phyloP scores from a whole-genome alignment of 2,888 invertebrate species.

The Alloscopus bannaensis region DNA sequence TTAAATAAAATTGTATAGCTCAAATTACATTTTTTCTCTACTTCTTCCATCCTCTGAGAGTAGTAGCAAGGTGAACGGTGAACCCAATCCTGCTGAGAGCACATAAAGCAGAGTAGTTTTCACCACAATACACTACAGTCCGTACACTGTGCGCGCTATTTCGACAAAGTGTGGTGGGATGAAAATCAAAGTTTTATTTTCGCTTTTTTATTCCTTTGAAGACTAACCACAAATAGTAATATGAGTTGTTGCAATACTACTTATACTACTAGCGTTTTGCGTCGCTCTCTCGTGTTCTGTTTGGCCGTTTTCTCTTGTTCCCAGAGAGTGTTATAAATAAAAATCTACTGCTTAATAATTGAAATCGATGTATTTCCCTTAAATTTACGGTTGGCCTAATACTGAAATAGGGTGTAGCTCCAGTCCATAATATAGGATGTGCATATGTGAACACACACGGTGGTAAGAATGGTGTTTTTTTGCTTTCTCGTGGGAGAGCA shows the following conservation, averaged over 20 bases:
- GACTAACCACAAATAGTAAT: background rate
- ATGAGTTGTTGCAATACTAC: background rate
- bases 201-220: constrained; percentile 13
- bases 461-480: too few relatives aligned
- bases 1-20: constrained; percentile 5
- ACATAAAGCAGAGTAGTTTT: too few relatives aligned
- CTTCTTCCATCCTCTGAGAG: too few relatives aligned
- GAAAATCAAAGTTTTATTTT: constrained; percentile 27
- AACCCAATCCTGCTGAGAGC: background rate
- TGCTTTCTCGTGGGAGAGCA: too few relatives aligned
- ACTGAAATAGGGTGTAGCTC: too few relatives aligned
- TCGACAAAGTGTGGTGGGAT: constrained; percentile 35
- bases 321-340: background rate
- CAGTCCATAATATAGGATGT: background rate
- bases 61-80: too few relatives aligned
- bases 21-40: constrained; percentile 5
- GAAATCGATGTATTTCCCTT: background rate
- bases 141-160: constrained; percentile 2
- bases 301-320: background rate
- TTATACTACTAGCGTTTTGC: too few relatives aligned
- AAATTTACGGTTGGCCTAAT: background rate
- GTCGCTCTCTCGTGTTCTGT: background rate
- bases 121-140: background rate
- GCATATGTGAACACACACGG: too few relatives aligned
- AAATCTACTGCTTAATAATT: constrained; percentile 35